Evolutionary conservation across 2,797 vertebrate species (phyloP).

Genomic region (Lagothrix lagotricha): DNA sequence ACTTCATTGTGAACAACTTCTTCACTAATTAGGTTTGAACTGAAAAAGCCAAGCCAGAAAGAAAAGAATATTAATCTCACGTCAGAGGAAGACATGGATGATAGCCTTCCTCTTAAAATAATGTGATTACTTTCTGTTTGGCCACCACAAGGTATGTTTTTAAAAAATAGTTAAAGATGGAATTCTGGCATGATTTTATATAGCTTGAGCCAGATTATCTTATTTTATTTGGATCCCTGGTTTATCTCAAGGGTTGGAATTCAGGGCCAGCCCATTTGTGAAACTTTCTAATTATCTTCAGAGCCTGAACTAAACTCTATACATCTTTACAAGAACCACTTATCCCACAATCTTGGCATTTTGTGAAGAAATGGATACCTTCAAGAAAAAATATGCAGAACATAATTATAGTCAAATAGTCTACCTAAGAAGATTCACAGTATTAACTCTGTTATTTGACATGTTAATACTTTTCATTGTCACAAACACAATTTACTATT

Average conservation of each 20-base stretch:
- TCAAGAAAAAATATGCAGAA: slow-evolving; percentile 15
- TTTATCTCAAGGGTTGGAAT: slow-evolving; percentile 69
- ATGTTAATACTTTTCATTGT: neutral
- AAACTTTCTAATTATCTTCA: slow-evolving; percentile 73
- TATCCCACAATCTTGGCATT: slow-evolving; percentile 30
- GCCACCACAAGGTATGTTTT: slow-evolving; percentile 52
- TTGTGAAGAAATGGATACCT: slow-evolving; percentile 5
- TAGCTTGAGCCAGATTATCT: slow-evolving; percentile 65
- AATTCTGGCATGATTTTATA: slow-evolving; percentile 62
- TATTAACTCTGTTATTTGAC: neutral
- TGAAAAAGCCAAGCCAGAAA: slow-evolving; percentile 29
- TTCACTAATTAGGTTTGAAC: slow-evolving; percentile 32
- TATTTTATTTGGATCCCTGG: slow-evolving; percentile 73
- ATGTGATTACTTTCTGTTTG: slow-evolving; percentile 65
- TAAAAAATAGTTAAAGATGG: slow-evolving; percentile 55
- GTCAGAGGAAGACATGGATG: slow-evolving; percentile 52
- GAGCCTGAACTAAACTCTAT: slow-evolving; percentile 29
- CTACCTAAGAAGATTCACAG: neutral
- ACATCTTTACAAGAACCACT: slow-evolving; percentile 48
- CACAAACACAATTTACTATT: neutral
- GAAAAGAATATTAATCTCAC: slow-evolving; percentile 54
- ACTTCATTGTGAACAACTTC: slow-evolving; percentile 35
- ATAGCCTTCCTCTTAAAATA: slow-evolving; percentile 51
- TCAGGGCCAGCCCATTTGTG: slow-evolving; percentile 47
- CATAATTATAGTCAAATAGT: neutral